phyloP scores from a whole-genome alignment of 2,888 invertebrate genomes.

The Cantharis flavilabris region DNA sequence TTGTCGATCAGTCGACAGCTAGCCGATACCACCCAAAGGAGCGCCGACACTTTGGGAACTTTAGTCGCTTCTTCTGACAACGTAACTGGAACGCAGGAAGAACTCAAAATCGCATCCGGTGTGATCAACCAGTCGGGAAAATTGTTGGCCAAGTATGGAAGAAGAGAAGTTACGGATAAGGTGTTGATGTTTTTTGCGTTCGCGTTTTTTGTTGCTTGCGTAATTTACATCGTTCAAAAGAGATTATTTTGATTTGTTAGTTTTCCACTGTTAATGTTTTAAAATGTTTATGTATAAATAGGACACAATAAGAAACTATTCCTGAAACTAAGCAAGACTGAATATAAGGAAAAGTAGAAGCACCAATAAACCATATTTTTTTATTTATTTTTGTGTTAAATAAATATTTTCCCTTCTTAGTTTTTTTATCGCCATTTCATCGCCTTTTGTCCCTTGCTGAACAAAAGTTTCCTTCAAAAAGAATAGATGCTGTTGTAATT shows the following conservation, averaged over 20 bases:
- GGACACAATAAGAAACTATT: neutral
- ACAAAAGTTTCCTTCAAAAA: too few species aligned
- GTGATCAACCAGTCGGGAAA: conserved; percentile 89
- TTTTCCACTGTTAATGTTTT: neutral
- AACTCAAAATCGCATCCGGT: conserved; percentile 83
- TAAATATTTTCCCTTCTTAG: neutral
- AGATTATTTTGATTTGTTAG: conserved; percentile 69
- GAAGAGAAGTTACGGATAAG: conserved; percentile 95
- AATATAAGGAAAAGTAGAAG: neutral
- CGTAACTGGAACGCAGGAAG: conserved; percentile 76
- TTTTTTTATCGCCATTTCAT: neutral
- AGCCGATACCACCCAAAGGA: conserved; percentile 84
- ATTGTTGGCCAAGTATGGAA: conserved; percentile 89
- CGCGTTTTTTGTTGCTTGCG: conserved; percentile 86
- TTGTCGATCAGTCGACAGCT: conserved; percentile 83
- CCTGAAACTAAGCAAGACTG: neutral
- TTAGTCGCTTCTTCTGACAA: conserved; percentile 72
- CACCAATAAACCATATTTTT: neutral
- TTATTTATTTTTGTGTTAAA: neutral
- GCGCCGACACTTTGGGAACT: conserved; percentile 82
- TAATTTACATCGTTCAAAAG: conserved; percentile 91
- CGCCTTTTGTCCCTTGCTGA: too few species aligned
- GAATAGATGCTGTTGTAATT: too few species aligned
- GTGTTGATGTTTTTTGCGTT: conserved; percentile 86
- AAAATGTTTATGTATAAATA: neutral